A percentile compares a stretch with the other conserved stretches of the same genome.
Conservation (phyloP, 2,888 invertebrate species). For the Paralinhomoeus sp. region DNA sequence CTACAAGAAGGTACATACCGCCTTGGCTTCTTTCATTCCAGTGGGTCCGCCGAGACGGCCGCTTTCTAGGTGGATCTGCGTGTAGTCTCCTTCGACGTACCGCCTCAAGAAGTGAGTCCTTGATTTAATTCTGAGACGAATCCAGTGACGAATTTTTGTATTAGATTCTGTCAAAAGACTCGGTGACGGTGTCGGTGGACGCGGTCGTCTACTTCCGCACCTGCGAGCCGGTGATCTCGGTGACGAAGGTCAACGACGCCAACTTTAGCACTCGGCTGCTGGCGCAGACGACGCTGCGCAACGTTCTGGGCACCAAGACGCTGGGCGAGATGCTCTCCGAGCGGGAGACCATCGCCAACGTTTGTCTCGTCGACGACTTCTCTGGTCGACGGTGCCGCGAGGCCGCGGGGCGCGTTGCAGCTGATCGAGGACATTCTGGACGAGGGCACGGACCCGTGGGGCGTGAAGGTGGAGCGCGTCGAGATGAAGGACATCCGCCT, state of each 20-base stretch:
- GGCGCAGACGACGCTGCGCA: too few species aligned
- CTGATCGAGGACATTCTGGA: too few species aligned
- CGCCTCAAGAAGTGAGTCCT: slow-evolving; percentile 75
- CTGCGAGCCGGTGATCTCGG: slow-evolving; percentile 24
- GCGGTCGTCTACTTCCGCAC: slow-evolving; percentile 22
- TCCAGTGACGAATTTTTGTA: too few species aligned
- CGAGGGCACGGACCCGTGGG: too few species aligned
- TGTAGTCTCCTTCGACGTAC: slow-evolving; percentile 76
- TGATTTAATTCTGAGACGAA: too few species aligned
- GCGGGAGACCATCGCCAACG: slow-evolving; percentile 22
- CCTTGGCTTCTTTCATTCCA: too few species aligned
- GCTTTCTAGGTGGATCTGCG: slow-evolving; percentile 18
- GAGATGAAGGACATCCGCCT: too few species aligned
- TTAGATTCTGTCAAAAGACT: slow-evolving; percentile 30
- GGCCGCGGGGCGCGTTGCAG: too few species aligned
- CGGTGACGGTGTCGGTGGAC: slow-evolving; percentile 31
- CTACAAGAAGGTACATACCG: slow-evolving; percentile 39
- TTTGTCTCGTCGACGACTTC: too few species aligned
- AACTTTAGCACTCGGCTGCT: slow-evolving; percentile 78
- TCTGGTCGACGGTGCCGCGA: too few species aligned
- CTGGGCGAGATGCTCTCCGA: slow-evolving; percentile 24
- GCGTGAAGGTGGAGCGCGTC: too few species aligned
- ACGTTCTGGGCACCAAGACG: slow-evolving; percentile 25
- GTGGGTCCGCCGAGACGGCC: too few species aligned
- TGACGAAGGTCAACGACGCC: slow-evolving; percentile 36